A percentile compares a stretch with the other conserved stretches of the same genome.
Evolutionary conservation across 2,888 invertebrate species (phyloP).

Genomic region (Clitarchus hookeri): DNA sequence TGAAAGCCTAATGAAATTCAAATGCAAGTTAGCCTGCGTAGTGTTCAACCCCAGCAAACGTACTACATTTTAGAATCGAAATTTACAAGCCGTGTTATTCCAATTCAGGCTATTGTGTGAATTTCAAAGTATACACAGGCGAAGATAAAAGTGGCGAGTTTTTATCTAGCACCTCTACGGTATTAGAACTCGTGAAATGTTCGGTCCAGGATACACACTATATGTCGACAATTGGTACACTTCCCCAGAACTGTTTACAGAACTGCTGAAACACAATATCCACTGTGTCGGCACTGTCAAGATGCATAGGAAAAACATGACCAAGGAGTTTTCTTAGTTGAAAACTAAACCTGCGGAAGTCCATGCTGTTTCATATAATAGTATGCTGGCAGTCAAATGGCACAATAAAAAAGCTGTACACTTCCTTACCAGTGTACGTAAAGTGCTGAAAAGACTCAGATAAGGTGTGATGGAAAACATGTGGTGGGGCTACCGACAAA

Average conservation of each 20-base stretch:
- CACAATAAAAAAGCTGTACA: constrained; percentile 41
- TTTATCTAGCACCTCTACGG: neutral
- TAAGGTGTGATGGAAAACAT: constrained; percentile 25
- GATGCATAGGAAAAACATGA: too few species aligned
- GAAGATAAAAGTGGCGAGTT: neutral
- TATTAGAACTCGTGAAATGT: neutral
- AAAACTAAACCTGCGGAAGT: neutral
- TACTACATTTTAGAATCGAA: constrained; percentile 35
- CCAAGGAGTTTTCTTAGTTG: too few species aligned
- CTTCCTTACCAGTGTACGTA: constrained; percentile 41
- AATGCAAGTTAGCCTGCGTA: constrained; percentile 30
- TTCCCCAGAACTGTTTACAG: too few species aligned
- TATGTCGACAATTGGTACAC: too few species aligned
- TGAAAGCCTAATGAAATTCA: constrained; percentile 31
- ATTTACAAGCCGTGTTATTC: constrained; percentile 35
- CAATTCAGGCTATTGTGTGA: constrained; percentile 25
- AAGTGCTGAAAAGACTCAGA: constrained; percentile 30
- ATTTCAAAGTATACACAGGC: constrained; percentile 35
- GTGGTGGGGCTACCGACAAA: neutral
- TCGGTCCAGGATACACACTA: too few species aligned
- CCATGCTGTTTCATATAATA: neutral
- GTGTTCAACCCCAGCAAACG: constrained; percentile 34
- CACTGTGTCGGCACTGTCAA: too few species aligned
- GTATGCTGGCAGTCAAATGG: constrained; percentile 37
- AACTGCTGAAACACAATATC: too few species aligned